These are phyloP conservation scores for Andrena trimmerana DNA, from an alignment of 2,888 invertebrate genomes.

Conservation along the genomic window DNA sequence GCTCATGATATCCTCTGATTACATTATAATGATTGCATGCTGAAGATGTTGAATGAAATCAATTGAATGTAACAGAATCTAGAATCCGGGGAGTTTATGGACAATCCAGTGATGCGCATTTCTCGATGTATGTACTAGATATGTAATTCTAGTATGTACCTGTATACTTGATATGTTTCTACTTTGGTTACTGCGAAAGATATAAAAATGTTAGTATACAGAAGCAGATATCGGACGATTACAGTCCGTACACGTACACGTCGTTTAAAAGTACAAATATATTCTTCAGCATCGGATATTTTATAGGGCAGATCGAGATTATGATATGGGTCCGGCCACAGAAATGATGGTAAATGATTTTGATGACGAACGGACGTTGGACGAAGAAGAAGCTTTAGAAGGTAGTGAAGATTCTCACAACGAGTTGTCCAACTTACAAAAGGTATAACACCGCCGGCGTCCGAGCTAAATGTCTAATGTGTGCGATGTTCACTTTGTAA, in stretches of 20 bases:
- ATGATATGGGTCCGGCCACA: slow-evolving; percentile 95
- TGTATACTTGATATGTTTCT: slow-evolving; percentile 70
- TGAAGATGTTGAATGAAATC: slow-evolving; percentile 19
- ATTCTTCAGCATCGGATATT: not conserved
- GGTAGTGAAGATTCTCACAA: slow-evolving; percentile 95
- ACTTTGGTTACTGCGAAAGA: slow-evolving; percentile 58
- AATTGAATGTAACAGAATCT: slow-evolving; percentile 14
- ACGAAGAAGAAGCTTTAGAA: slow-evolving; percentile 98
- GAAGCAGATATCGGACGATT: not conserved
- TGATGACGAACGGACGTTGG: slow-evolving; percentile 98
- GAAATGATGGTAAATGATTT: slow-evolving; percentile 99
- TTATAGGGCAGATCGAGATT: slow-evolving; percentile 85
- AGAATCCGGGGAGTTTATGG: slow-evolving; percentile 35
- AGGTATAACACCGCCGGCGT: slow-evolving; percentile 85
- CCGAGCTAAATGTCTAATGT: slow-evolving; percentile 44
- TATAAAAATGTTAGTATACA: slow-evolving; percentile 75
- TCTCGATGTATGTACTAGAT: slow-evolving; percentile 20
- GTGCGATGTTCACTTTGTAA: slow-evolving; percentile 69
- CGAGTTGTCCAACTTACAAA: slow-evolving; percentile 95
- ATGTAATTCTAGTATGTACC: slow-evolving; percentile 36
- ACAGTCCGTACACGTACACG: fast-evolving
- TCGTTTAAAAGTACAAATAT: not conserved
- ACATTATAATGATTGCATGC: not conserved
- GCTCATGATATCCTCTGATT: slow-evolving; percentile 6
- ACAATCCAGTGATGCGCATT: slow-evolving; percentile 32